A percentile compares a stretch with the other conserved stretches of the same genome.
phyloP scores from a whole-genome alignment of 2,888 invertebrate species.

The Drosophila yooni region DNA sequence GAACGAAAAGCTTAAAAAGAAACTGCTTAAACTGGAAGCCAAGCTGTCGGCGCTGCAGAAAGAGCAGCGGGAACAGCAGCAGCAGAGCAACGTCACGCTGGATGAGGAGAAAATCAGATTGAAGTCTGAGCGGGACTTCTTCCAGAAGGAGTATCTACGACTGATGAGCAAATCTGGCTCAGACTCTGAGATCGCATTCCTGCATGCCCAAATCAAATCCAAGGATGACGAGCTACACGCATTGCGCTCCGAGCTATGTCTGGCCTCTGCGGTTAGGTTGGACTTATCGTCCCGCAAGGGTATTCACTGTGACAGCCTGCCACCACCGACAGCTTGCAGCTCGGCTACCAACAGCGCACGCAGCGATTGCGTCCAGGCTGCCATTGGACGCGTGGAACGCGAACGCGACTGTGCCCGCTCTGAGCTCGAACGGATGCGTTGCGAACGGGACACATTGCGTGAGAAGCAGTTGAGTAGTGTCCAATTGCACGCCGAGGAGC shows the following conservation, averaged over 20 bases:
- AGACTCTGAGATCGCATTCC: constrained; percentile 81
- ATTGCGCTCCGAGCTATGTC: constrained; percentile 72
- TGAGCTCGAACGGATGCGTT: constrained; percentile 87
- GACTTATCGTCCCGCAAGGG: constrained; percentile 50
- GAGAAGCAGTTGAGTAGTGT: constrained; percentile 86
- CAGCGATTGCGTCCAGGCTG: constrained; percentile 83
- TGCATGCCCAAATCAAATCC: constrained; percentile 82
- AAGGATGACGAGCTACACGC: constrained; percentile 82
- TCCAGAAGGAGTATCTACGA: constrained; percentile 84
- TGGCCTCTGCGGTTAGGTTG: constrained; percentile 35
- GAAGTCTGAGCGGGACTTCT: constrained; percentile 84
- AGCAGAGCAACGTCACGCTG: constrained; percentile 54
- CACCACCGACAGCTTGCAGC: constrained; percentile 38
- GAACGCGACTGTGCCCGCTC: constrained; percentile 86
- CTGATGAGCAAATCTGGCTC: constrained; percentile 80
- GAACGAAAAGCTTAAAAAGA: constrained; percentile 86
- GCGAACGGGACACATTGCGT: constrained; percentile 87
- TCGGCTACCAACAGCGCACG: constrained; percentile 36
- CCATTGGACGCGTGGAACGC: constrained; percentile 82
- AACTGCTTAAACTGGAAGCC: constrained; percentile 86
- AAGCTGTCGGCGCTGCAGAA: constrained; percentile 66
- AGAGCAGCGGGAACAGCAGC: constrained; percentile 45
- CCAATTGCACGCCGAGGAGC: constrained; percentile 86
- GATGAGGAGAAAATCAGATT: constrained; percentile 83
- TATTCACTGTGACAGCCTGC: constrained; percentile 32